phyloP scores from a whole-genome alignment of 2,888 invertebrate genomes.

The Branchellion lobata region DNA sequence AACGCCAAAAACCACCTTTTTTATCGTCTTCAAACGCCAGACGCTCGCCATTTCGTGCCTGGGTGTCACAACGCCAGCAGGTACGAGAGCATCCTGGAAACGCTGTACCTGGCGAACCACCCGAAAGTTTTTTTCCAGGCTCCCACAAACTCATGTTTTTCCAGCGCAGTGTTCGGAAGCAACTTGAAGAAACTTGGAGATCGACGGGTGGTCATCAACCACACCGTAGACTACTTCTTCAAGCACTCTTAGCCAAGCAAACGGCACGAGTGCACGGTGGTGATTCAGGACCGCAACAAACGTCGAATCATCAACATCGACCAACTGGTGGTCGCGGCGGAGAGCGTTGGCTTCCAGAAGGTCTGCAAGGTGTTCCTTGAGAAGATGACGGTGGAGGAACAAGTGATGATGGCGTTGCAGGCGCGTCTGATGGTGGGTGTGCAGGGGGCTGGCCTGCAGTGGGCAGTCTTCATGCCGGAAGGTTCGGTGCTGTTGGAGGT shows the following conservation, averaged over 20 bases:
- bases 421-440: conserved; percentile 39
- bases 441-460: conserved; percentile 47
- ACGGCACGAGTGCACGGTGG: background rate
- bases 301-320: conserved; percentile 35
- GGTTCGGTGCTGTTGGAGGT: conserved; percentile 45
- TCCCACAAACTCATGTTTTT: conserved; percentile 31
- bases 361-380: conserved; percentile 1
- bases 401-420: conserved; percentile 17
- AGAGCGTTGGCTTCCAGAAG: conserved; percentile 5
- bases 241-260: background rate
- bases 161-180: conserved; percentile 37
- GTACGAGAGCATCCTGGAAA: conserved; percentile 31
- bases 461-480: conserved; percentile 45
- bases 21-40: conserved; percentile 36
- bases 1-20: conserved; percentile 37
- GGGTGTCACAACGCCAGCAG: conserved; percentile 12
- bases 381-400: conserved; percentile 11
- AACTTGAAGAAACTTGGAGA: background rate
- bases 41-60: background rate
- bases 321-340: conserved; percentile 18
- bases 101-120: conserved; percentile 15
- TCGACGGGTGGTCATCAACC: conserved; percentile 26
- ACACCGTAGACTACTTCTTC: background rate
- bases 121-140: conserved; percentile 42
- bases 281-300: background rate